Evolutionary conservation across 2,888 invertebrate genomes (phyloP).

Genomic region (Ophioninae sp.): DNA sequence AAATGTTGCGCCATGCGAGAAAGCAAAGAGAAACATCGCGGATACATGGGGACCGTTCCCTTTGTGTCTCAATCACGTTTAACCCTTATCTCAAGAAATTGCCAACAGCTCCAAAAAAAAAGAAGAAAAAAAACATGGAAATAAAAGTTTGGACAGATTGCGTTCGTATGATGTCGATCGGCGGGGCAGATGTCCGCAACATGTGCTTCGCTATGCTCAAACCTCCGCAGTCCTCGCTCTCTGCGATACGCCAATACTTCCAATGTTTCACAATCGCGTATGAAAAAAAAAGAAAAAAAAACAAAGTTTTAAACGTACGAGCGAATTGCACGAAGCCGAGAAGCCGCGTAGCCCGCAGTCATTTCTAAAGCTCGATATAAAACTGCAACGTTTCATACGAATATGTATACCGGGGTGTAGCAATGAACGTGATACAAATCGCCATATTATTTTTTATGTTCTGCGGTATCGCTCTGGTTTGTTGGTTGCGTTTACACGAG

Average conservation of each 20-base stretch:
- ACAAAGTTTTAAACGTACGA: conserved; percentile 35
- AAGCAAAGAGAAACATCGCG: conserved; percentile 26
- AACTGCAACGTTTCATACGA: conserved; percentile 4
- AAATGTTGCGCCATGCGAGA: conserved; percentile 10
- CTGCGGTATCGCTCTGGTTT: neutral
- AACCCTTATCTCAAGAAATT: conserved; percentile 53
- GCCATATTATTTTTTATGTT: neutral
- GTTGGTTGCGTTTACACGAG: neutral
- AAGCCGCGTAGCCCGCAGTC: conserved; percentile 51
- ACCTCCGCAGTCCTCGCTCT: conserved; percentile 17
- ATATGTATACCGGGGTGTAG: neutral
- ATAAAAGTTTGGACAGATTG: conserved; percentile 52
- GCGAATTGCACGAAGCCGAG: conserved; percentile 36
- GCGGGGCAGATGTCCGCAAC: conserved; percentile 56
- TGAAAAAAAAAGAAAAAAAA: conserved; percentile 8
- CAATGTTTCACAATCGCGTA: neutral
- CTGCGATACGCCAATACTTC: conserved; percentile 18
- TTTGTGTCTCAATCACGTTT: conserved; percentile 57
- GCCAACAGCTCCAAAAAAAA: conserved; percentile 50
- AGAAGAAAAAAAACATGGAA: conserved; percentile 19
- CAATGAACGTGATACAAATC: neutral
- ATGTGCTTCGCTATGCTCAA: conserved; percentile 30
- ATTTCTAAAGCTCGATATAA: conserved; percentile 59
- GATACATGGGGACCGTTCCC: conserved; percentile 45
- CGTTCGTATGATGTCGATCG: conserved; percentile 61